Base-by-base conservation (phyloP, 2,113 vertebrate species). In the Chloroceryle aenea region DNA sequence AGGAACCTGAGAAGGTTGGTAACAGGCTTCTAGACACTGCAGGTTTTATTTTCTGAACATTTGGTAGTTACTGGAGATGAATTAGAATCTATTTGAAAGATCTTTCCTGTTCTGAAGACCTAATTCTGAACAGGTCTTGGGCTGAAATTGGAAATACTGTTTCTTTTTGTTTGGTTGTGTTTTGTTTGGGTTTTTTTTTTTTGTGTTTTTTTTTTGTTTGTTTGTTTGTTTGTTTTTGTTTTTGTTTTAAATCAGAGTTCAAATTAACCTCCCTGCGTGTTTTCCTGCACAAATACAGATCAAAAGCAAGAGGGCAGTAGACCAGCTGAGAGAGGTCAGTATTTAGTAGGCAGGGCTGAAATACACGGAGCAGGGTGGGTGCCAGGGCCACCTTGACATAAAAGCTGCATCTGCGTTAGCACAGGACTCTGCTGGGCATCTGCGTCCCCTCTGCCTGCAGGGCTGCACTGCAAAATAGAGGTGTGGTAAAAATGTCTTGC, bases 361-460 rank as follows among this genome's bases (percentile, higher is more conserved):
- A 40, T 10, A 42, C 21, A 1, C 4, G 8, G 32, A 66, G 64
- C n/a, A 45, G 14, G 19, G 45, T 5, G 2, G 58, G 4, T 81
- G 25, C 45, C 23, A 15, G 59, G 14, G 7, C 36, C 55, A 23
- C 0, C 10, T 11, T 66, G 21, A 18, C 16, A 3, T 6, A 27
- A 71, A 32, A 26, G 14, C 78, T 82, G 45, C 45, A 64, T 11
- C 23, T 72, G 5, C 2, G 1, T 40, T 18, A n/a, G 47, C 34
- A 34, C 34, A 30, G 45, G 34, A 21, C 32, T 55, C 17, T 32
- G 16, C 25, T 29, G 32, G 32, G 36, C 32, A 22, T 23, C 55
- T 18, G 1, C 38, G 20, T 53, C 52, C 56, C 42, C n/a, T 61
- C 26, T 0, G 1, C 10, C 34, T 1, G 0, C 45, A 20, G 23